phyloP scores from a whole-genome alignment of 2,797 vertebrate species.

The Pempheris klunzingeri region DNA sequence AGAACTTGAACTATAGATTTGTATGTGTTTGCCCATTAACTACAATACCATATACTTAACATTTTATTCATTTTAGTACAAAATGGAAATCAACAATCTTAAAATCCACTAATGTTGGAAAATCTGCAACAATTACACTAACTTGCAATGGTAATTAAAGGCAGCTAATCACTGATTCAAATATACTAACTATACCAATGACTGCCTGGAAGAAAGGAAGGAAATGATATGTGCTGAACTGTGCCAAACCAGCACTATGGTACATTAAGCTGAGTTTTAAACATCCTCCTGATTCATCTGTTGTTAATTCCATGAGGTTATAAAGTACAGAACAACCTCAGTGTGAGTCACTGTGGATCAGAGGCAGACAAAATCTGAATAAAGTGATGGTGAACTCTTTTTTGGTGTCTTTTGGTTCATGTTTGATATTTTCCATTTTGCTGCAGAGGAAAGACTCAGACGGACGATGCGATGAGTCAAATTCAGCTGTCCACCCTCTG shows the following conservation, averaged over 20 bases:
- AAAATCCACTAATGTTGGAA: too few relatives aligned
- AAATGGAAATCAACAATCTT: too few relatives aligned
- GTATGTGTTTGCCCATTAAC: too few relatives aligned
- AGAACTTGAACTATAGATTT: too few relatives aligned
- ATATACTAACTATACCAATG: background rate
- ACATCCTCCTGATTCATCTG: slow-evolving; percentile 24
- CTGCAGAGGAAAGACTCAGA: slow-evolving; percentile 20
- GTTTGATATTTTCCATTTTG: slow-evolving; percentile 43
- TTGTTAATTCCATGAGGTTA: slow-evolving; percentile 22
- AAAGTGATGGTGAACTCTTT: background rate
- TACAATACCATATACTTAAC: too few relatives aligned
- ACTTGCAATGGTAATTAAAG: background rate
- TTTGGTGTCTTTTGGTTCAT: slow-evolving; percentile 4
- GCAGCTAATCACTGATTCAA: background rate
- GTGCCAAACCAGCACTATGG: slow-evolving; percentile 9
- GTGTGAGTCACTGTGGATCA: slow-evolving; percentile 49
- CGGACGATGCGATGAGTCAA: slow-evolving; percentile 43
- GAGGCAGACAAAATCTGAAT: slow-evolving; percentile 2
- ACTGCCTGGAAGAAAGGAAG: background rate
- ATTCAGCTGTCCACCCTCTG: background rate
- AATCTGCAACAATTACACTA: too few relatives aligned
- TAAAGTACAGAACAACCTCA: slow-evolving; percentile 23
- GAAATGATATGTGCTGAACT: background rate
- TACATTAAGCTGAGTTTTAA: background rate
- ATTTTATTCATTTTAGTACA: too few relatives aligned